These are phyloP conservation scores for Amphimallon solstitiale DNA, from an alignment of 2,888 invertebrate genomes.

Conservation along the genomic window DNA sequence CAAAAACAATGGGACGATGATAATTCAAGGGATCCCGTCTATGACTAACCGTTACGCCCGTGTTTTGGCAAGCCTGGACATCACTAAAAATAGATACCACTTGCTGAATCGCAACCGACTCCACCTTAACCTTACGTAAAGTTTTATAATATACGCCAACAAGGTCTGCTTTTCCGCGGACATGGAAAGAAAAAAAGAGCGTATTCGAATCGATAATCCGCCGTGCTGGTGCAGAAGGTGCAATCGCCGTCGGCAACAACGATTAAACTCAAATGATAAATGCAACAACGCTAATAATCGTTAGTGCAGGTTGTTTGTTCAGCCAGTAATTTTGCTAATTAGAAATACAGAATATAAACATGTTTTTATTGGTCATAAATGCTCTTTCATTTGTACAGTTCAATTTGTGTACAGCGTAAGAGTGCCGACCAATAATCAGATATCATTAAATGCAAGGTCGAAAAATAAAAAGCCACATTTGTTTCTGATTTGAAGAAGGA, in stretches of 20 bases:
- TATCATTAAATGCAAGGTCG: too few relatives aligned
- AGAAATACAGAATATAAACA: too few relatives aligned
- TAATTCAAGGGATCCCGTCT: constrained; percentile 54
- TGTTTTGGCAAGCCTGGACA: constrained; percentile 57
- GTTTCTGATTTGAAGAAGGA: too few relatives aligned
- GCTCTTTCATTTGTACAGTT: too few relatives aligned
- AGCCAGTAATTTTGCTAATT: too few relatives aligned
- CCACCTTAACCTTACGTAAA: constrained; percentile 53
- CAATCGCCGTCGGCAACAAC: not conserved
- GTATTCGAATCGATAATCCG: not conserved
- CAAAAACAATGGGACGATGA: constrained; percentile 21
- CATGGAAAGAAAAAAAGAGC: not conserved
- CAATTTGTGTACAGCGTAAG: too few relatives aligned
- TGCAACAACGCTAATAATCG: too few relatives aligned
- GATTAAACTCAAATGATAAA: too few relatives aligned
- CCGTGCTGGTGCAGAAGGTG: not conserved
- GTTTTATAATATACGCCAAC: constrained; percentile 22
- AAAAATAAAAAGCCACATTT: too few relatives aligned
- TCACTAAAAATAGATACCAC: constrained; percentile 57
- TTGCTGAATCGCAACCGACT: constrained; percentile 54
- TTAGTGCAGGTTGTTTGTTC: too few relatives aligned
- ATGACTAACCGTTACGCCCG: constrained; percentile 57
- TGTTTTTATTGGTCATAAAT: too few relatives aligned
- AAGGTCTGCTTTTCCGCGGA: not conserved
- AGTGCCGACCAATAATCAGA: too few relatives aligned